Evolutionary conservation across 2,113 vertebrate genomes (phyloP).

Genomic region (Amphiprion percula): DNA sequence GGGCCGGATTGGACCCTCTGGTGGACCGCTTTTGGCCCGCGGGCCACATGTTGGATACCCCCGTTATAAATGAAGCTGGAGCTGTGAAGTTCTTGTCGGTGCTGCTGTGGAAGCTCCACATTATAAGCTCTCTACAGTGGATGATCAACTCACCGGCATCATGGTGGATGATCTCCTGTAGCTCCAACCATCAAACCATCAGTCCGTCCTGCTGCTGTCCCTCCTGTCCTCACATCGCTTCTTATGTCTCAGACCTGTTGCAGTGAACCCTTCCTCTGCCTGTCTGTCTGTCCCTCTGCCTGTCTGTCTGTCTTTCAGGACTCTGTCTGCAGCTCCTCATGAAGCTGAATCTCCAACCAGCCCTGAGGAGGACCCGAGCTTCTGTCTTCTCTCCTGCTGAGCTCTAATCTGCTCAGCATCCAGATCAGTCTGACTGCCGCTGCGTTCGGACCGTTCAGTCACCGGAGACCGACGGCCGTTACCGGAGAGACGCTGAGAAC

Average conservation of each 20-base stretch:
- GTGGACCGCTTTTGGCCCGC: no score
- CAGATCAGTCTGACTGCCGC: not conserved
- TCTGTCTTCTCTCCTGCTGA: not conserved
- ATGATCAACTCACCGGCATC: conserved; percentile 70
- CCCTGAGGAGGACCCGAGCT: not conserved
- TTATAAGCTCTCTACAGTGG: no score
- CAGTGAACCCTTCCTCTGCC: not conserved
- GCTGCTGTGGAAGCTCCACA: no score
- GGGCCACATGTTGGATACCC: no score
- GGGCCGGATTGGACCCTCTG: no score
- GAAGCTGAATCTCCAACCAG: no score
- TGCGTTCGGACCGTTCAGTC: not conserved
- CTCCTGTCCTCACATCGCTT: not conserved
- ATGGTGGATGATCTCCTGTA: conserved; percentile 50
- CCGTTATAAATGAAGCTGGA: no score
- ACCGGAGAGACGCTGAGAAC: not conserved
- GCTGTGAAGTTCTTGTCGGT: no score
- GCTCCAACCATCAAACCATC: conserved; percentile 2
- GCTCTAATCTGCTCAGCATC: conserved; percentile 6
- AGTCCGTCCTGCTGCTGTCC: not conserved
- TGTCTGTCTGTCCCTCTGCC: not conserved
- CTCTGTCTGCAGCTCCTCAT: no score
- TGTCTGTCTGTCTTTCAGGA: not conserved
- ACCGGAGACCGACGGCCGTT: not conserved
- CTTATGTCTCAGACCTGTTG: conserved; percentile 49